These are phyloP conservation scores for Eueremaeus valkanovi DNA, from an alignment of 2,888 invertebrate species.

Conservation along the genomic window DNA sequence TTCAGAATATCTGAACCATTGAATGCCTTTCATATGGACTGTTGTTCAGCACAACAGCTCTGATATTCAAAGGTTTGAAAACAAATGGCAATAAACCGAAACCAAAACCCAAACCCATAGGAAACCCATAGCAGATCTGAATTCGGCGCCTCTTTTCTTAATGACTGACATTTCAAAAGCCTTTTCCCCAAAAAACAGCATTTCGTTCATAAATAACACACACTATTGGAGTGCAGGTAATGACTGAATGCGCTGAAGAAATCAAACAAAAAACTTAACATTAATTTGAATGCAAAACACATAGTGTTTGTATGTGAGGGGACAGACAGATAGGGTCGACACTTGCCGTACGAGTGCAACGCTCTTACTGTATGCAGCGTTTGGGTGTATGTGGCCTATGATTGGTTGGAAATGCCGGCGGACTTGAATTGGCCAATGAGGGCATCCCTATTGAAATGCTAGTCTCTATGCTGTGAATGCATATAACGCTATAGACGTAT, in stretches of 20 bases:
- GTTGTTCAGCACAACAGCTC: too few species aligned
- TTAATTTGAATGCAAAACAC: too few species aligned
- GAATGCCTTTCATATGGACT: too few species aligned
- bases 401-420: constrained; percentile 25
- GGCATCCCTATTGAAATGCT: background rate
- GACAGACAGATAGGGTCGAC: background rate
- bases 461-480: constrained; percentile 30
- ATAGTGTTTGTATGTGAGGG: background rate
- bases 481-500: background rate
- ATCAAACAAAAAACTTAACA: too few species aligned
- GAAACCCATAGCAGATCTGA: too few species aligned
- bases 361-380: background rate
- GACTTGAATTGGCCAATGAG: background rate
- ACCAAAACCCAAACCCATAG: background rate
- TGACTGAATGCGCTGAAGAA: too few species aligned
- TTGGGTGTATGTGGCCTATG: background rate
- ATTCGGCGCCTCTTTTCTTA: constrained; percentile 2
- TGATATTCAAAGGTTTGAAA: too few species aligned
- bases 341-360: background rate
- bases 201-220: background rate
- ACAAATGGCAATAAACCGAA: background rate
- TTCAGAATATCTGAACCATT: too few species aligned
- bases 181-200: background rate
- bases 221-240: background rate
- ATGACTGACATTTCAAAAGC: constrained; percentile 9